Evolutionary conservation across 92 coral and sea anemone species (phyloP), one percentile per base, ranked within the genome.

Genomic region (Epizoanthus rinbou): DNA sequence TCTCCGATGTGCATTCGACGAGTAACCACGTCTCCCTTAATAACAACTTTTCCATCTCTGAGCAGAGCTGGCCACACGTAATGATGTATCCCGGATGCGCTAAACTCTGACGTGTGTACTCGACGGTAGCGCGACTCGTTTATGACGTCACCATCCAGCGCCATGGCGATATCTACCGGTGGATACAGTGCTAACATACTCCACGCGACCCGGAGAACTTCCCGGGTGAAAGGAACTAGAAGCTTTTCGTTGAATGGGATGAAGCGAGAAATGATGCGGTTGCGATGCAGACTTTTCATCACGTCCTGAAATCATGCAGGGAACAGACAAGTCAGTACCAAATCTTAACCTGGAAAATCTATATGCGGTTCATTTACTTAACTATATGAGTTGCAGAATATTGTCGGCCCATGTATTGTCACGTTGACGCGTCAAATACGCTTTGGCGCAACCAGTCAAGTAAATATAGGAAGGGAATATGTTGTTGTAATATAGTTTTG

Each of bases 31-130:
- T 92, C 96, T 24, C 98, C 98, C 84, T 92, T 92, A 31, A 88
- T 81, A 14, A 94, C 73, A 8, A 92, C 91, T 62, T 85, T 94
- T 11, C 94, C 89, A 45, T 92, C 89, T 28, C 92, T 84, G 73
- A 90, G 64, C 74, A 94, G 79, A 63, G 94, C 95, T n/a, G 98
- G 98, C 98, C 98, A 94, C 8, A 94, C 91, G 54, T 87, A 94
- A 82, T 92, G 93, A 15, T 92, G 92, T 50, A 94, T 87, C 41
- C 83, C 80, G 21, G 94, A 87, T 9, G 98, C 92, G 64, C 98
- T 94, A 85, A 94, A 94, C 79, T 92, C 96, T 3, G 98, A 92
- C 78, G 85, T 89, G 63, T 81, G 86, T 5, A 91, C 84, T 63
- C 98, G 64, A 31, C 96, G 80, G 91, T 94, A 92, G 57, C 94